Evolutionary conservation across 1,140 invertebrate genomes (phyloP), one percentile per base, ranked within the genome.

Genomic region (Penaeus indicus): DNA sequence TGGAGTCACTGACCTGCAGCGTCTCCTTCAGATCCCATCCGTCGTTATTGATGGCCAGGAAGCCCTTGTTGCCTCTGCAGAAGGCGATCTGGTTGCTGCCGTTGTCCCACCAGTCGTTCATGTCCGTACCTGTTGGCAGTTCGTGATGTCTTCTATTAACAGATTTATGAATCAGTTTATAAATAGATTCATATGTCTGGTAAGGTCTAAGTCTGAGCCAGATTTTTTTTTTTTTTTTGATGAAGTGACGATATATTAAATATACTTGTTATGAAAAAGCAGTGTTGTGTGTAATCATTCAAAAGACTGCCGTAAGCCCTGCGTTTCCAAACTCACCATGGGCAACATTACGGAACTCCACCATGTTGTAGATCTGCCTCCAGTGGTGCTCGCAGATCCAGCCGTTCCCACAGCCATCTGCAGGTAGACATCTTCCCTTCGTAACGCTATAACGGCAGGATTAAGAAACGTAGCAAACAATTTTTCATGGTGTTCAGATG

Each of bases 361-460:
- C 96, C 97, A 97, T 97, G 89, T 96, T 95, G 92, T 93, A 95
- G 90, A 97, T 97, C 91, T 96, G 95, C 8, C 95, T 93, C 97
- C 97, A 97, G 32, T 96, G 94, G 92, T 98, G 97, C 93, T 98
- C 97, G 92, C 97, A 98, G 1, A 97, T 93, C 96, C 97, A 98
- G 3, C 96, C 96, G 91, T 95, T 95, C n/a, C n/a, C n/a, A n/a
- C n/a, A n/a, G 98, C 96, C 93, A 97, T 95, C 94, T 96, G 84
- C 25, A 89, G 79, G 27, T 22, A 85, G 94, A 96, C 96, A 91
- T 54, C 10, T 54, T 54, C 5, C 54, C 11, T 16, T 54, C 11
- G 54, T 54, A 54, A 54, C 16, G 54, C 25, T 81, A 11, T 81
- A 32, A 16, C 11, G 25, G n/a, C 11, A 13, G 10, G 54, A 27